Percentiles rank a stretch among this genome's conserved stretches.
Conservation (phyloP, 2,888 invertebrate genomes). For the Fragum whitleyi region DNA sequence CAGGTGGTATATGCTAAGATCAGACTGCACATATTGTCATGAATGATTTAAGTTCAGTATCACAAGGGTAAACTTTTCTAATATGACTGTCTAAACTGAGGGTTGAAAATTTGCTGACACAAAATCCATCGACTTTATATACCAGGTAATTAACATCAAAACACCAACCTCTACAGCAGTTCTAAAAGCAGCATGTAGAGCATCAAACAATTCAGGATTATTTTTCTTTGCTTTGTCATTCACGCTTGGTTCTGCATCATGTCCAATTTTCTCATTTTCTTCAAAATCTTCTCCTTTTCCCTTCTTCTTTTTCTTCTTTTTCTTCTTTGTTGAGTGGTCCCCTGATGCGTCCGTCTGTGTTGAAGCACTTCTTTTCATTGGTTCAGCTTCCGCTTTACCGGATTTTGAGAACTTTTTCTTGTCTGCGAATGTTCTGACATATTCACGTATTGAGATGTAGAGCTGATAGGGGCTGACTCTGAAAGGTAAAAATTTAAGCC, state of each 20-base stretch:
- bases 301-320: constrained; percentile 59
- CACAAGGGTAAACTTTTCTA: too few species aligned
- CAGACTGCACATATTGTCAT: too few species aligned
- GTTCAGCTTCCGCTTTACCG: constrained; percentile 9
- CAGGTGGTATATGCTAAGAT: too few species aligned
- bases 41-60: too few species aligned
- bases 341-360: constrained; percentile 19
- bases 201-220: constrained; percentile 58
- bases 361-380: constrained; percentile 21
- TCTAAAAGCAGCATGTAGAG: constrained; percentile 52
- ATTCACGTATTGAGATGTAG: constrained; percentile 55
- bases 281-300: constrained; percentile 23
- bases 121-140: too few species aligned
- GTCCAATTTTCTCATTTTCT: constrained; percentile 23
- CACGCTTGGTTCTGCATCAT: constrained; percentile 24
- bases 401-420: constrained; percentile 14
- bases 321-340: constrained; percentile 49
- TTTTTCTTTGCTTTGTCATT: constrained; percentile 47
- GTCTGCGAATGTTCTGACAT: constrained; percentile 49
- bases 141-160: too few species aligned
- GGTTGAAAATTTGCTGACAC: too few species aligned
- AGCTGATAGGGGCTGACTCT: constrained; percentile 61
- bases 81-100: too few species aligned
- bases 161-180: constrained; percentile 54
- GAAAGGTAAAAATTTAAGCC: constrained; percentile 24